phyloP scores from a whole-genome alignment of 1,140 invertebrate genomes.

The Drosophila eugracilis region DNA sequence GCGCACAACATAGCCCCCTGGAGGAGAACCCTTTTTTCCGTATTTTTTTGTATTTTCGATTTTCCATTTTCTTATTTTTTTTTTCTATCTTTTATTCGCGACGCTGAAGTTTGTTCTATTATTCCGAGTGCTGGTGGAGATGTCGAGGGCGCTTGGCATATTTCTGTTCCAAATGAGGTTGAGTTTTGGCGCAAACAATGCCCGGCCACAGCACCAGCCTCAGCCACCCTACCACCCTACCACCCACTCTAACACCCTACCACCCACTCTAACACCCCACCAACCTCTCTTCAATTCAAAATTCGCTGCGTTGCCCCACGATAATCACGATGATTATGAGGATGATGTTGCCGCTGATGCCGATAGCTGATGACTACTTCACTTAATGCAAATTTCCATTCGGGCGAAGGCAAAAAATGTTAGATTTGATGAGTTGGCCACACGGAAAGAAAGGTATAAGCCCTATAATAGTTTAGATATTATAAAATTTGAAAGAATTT shows the following conservation, averaged over 20 bases:
- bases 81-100: background rate
- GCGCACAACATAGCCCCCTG: conserved; percentile 4
- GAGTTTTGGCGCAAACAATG: conserved; percentile 76
- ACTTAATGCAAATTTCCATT: conserved; percentile 80
- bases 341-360: conserved; percentile 50
- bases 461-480: background rate
- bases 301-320: conserved; percentile 42
- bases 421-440: conserved; percentile 53
- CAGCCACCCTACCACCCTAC: conserved; percentile 29
- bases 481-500: too few relatives aligned
- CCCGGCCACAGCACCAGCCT: too few relatives aligned
- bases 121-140: conserved; percentile 64
- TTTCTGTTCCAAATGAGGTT: conserved; percentile 78
- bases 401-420: conserved; percentile 9
- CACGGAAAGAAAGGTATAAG: conserved; percentile 5
- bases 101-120: conserved; percentile 49
- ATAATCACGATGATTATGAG: conserved; percentile 18
- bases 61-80: background rate
- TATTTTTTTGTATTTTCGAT: background rate
- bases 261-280: conserved; percentile 1
- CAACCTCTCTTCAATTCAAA: conserved; percentile 64
- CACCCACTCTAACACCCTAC: background rate
- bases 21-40: background rate
- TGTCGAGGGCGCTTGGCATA: conserved; percentile 53
- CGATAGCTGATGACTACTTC: conserved; percentile 82